Conservation (phyloP, 2,797 vertebrate genomes). For the Bradypus variegatus region DNA sequence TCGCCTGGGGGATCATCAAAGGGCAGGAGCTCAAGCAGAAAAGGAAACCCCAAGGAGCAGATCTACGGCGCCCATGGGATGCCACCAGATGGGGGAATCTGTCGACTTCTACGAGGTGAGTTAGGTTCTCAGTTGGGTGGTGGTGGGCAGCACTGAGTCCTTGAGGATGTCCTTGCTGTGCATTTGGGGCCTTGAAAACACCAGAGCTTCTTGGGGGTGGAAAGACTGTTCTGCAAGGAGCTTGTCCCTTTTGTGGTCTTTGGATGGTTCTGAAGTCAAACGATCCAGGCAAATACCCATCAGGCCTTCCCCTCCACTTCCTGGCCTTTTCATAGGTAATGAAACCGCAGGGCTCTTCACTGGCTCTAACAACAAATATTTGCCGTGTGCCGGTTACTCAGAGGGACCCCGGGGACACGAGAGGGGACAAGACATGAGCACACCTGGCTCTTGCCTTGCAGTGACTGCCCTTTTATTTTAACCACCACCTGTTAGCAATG, state of each 20-base stretch:
- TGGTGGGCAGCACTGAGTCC: too few species aligned
- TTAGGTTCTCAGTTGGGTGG: too few species aligned
- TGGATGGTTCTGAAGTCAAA: background rate
- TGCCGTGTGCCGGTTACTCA: background rate
- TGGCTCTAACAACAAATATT: background rate
- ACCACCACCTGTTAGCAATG: background rate
- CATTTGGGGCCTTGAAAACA: background rate
- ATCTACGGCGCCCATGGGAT: fast-evolving
- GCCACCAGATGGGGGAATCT: too few species aligned
- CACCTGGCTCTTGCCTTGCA: background rate
- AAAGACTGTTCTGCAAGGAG: too few species aligned
- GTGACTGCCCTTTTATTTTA: background rate
- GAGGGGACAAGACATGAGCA: background rate
- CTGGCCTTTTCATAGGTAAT: background rate
- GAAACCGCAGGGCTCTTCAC: background rate
- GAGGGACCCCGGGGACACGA: background rate
- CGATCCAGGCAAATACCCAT: fast-evolving
- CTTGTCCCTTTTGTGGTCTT: background rate
- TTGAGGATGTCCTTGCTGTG: too few species aligned
- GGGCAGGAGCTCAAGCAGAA: background rate
- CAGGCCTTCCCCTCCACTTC: background rate
- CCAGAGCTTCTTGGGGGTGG: background rate
- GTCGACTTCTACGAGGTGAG: too few species aligned
- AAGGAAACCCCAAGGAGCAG: too few species aligned
- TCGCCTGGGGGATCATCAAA: background rate